Evolutionary conservation across 2,888 invertebrate genomes (phyloP).

Genomic region (Melieria omissa): DNA sequence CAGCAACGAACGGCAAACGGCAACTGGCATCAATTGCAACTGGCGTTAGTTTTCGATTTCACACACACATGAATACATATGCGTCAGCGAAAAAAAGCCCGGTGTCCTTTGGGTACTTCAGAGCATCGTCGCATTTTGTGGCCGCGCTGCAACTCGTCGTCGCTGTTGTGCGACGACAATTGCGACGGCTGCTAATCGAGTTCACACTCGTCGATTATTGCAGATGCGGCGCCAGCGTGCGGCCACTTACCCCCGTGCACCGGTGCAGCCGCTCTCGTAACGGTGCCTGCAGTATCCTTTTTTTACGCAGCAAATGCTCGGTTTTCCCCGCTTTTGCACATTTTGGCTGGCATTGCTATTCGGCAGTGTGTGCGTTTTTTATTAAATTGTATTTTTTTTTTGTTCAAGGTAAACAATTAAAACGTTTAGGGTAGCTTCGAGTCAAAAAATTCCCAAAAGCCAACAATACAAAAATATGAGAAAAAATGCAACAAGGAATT

Average conservation of each 20-base stretch:
- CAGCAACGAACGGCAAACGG: no score
- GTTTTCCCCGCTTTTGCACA: slow-evolving; percentile 8
- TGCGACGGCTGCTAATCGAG: slow-evolving; percentile 27
- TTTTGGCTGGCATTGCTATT: neutral
- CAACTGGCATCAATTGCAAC: slow-evolving; percentile 7
- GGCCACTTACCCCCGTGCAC: neutral
- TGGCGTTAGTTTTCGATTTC: neutral
- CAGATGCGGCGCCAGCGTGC: slow-evolving; percentile 1
- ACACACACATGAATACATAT: neutral
- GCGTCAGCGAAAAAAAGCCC: no score
- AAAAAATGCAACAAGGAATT: slow-evolving; percentile 1
- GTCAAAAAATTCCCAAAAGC: slow-evolving; percentile 20
- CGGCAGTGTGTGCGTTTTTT: neutral
- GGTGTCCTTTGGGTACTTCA: slow-evolving; percentile 12
- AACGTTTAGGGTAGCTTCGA: slow-evolving; percentile 27
- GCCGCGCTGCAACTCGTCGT: neutral
- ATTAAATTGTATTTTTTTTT: slow-evolving; percentile 6
- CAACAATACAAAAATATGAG: neutral
- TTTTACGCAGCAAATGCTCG: slow-evolving; percentile 28
- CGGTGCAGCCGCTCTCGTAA: neutral
- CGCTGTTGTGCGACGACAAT: neutral
- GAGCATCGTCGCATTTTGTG: neutral
- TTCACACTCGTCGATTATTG: slow-evolving; percentile 11
- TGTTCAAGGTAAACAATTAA: slow-evolving; percentile 21
- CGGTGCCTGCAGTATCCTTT: slow-evolving; percentile 10